A percentile compares a stretch with the other conserved stretches of the same genome.
These are phyloP conservation scores for Cherax destructor DNA, from an alignment of 1,140 invertebrate genomes.

Conservation along the genomic window DNA sequence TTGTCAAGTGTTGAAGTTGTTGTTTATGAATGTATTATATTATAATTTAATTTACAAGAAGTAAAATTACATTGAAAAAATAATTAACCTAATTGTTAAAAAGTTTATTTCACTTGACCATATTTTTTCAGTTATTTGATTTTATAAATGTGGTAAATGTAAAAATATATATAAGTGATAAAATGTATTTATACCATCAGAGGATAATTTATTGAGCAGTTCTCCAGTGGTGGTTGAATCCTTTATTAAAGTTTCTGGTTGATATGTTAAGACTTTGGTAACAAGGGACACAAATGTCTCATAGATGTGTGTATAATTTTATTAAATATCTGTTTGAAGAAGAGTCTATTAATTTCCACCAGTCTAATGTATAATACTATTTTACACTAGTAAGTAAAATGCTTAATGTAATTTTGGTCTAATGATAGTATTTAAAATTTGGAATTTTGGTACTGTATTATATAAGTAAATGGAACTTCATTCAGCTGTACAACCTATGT, in stretches of 20 bases:
- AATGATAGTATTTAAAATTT: no score
- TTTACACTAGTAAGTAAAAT: no score
- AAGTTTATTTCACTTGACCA: neutral
- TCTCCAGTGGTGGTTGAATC: neutral
- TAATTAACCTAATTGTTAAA: neutral
- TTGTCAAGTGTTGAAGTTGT: neutral
- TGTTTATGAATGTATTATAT: neutral
- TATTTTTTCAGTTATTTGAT: neutral
- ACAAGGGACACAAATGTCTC: neutral
- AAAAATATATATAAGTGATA: neutral
- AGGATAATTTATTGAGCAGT: neutral
- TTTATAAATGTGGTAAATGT: neutral
- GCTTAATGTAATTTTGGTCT: no score
- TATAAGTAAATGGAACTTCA: no score
- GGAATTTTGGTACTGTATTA: no score
- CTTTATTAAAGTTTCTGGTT: neutral
- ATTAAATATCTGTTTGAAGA: conserved; percentile 2
- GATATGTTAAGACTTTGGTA: neutral
- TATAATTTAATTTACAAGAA: neutral
- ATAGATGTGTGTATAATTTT: conserved; percentile 13
- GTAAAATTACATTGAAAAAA: neutral
- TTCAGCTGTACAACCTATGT: no score
- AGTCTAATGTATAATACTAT: no score
- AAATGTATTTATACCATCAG: neutral
- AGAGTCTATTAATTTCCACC: neutral